Base-by-base conservation (phyloP, 2,797 vertebrate species). In the Xenopus petersii region DNA sequence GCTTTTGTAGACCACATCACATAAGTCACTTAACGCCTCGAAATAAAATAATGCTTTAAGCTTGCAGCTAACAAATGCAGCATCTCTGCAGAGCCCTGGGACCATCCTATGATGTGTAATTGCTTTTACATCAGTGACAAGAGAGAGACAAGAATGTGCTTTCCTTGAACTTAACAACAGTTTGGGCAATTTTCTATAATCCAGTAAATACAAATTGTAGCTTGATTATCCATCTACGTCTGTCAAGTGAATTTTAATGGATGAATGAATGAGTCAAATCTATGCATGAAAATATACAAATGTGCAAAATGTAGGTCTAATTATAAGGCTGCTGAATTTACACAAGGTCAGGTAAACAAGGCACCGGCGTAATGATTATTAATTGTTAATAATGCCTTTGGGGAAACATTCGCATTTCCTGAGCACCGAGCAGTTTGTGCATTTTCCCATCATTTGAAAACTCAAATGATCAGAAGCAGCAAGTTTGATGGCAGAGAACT, bases 371-470 rank as follows among this genome's bases (percentile, higher is more conserved):
- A 92, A 92, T 91, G 91, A 89, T 92, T 92, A 92, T 91, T 93
- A 93, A 93, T 92, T 92, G 90, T 92, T 93, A 93, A 93, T 92
- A 92, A 92, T 88, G 90, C 91, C 89, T 92, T 91, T 90, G 86
- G 84, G 83, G 84, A 89, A 88, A 87, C 80, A 87, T 89, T 84
- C 83, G 84, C 77, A 77, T 83, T 89, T 87, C 82, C 87, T 86
- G 82, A 88, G 87, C 87, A 91, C 85, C 83, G 87, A 86, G 81
- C 79, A 46, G 68, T 85, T 89, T 86, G 51, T 87, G 75, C 79
- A 75, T 74, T 84, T 87, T 85, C 84, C 80, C 62, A 73, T 87
- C 81, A 72, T 59, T 79, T 83, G 79, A 83, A 88, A 75, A 84
- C 74, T 82, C 77, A 72, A 80, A 75, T 75, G 67, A 80, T 81